These are phyloP conservation scores for Gymnogyps californianus DNA, from an alignment of 2,113 vertebrate species.

Conservation along the genomic window DNA sequence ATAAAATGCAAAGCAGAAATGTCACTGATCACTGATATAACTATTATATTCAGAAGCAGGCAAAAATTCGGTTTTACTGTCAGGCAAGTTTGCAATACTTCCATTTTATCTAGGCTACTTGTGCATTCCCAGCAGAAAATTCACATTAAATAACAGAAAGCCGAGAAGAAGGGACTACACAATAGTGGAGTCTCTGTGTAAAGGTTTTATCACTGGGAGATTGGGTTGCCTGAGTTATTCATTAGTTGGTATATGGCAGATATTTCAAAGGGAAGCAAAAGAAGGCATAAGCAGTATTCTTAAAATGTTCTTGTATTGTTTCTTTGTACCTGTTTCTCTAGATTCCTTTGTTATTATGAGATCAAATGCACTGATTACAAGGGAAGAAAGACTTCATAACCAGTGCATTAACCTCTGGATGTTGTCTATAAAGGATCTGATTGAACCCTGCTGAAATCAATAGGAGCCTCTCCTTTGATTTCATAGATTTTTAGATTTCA, in stretches of 20 bases:
- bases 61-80: constrained; percentile 14
- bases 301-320: neutral
- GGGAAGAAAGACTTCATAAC: neutral
- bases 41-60: neutral
- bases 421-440: neutral
- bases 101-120: neutral
- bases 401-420: neutral
- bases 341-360: neutral
- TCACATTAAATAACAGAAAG: constrained; percentile 19
- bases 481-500: neutral
- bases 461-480: neutral
- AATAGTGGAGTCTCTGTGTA: neutral
- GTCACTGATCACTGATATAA: constrained; percentile 35
- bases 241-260: neutral
- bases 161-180: neutral
- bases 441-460: neutral
- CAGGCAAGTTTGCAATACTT: neutral
- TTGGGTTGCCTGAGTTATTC: neutral
- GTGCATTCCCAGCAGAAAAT: constrained; percentile 39
- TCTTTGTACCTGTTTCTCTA: neutral
- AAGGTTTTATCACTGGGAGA: neutral
- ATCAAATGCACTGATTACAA: neutral
- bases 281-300: neutral
- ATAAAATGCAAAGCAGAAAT: constrained; percentile 52
- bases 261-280: neutral